Base-by-base conservation (phyloP, 2,888 invertebrate species). In the Lobophora halterata region DNA sequence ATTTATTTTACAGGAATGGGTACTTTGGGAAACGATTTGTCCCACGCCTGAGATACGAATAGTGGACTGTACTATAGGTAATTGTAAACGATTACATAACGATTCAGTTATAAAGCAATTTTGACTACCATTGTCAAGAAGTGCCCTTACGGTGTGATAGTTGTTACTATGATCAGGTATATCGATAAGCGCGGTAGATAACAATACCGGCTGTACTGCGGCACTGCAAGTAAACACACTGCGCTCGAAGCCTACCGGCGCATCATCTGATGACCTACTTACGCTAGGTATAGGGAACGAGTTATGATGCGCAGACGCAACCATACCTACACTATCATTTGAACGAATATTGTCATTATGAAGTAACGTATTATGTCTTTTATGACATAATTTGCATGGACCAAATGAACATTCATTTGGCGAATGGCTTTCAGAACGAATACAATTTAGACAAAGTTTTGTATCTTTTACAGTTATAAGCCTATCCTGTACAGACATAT, bases 31-130 rank as follows among this genome's bases (percentile, higher is more conserved):
- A 5, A 19, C 19, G 19, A n/a, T 19, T 19, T 19, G 19, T 2
- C 19, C 19, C 2, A 19, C 19, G n/a, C 19, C 19, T 19, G 19
- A 6, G n/a, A 19, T 19, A 2, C n/a, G 19, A 19, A 19, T n/a
- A 19, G 19, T 19, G 19, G 19, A 19, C 19, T 19, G 19, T 19
- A 19, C n/a, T 2, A 19, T 5, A 2, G 19, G 19, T 19, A 19
- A 19, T n/a, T 19, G 19, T n/a, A 19, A 19, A 19, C 19, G 19
- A n/a, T 3, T 19, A 6, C 3, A 3, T 19, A 19, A 19, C 16
- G n/a, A n/a, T 25, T 57, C 20, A 2, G 46, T 39, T 14, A 55
- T 46, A 19, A 58, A 49, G 13, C 47, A 46, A 3, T 38, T 32
- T n/a, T 51, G 46, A 29, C 49, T 50, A 3, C 55, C 39, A 19